Evolutionary conservation across 1,140 invertebrate species (phyloP), one percentile per base, ranked within the genome.

Genomic region (Cydia fagiglandana): DNA sequence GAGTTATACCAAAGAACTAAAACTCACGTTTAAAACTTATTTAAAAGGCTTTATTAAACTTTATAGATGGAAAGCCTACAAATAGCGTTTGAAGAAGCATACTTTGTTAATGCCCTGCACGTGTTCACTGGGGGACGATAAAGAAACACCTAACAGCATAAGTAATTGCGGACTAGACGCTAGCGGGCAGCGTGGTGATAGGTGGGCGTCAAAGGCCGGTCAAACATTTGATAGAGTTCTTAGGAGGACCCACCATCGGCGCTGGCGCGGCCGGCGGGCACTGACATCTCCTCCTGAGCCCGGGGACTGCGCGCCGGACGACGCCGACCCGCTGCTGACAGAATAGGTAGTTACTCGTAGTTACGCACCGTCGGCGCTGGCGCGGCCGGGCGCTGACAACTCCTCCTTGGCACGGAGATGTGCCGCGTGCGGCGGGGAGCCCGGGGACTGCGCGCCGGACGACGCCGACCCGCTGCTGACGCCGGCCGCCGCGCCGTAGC

Each of bases 221-320:
- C 45, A 47, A 13, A 41, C 2, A 41, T 41, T 10, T 41, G 38
- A 41, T 41, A 9, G 6, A 38, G 38, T 10, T 10, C 9, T 41
- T 41, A 12, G 4, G 50, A 7, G 50, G 17, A 53, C 15, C 2
- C 10, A 94, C 94, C 30, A 3, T 94, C 94, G 30, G 93, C 93
- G 85, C 94, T 94, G 83, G 93, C 92, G 76, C 94, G 91, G 53
- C 93, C 94, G 78, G 94, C 94, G 78, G 94, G 94, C 76, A 93
- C 86, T 77, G 93, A 94, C 75, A 94, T 92, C 76, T 94, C 94
- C 83, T 94, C 94, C 83, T 94, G 86, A 86, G 76, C 76, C 86
- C 68, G 86, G 90, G 73, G 84, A 90, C 84, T 86, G 88, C 83
- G 86, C 91, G 79, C 86, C 89, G 75, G 86, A 87, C 61, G 85